Base-by-base conservation (phyloP, 2,888 invertebrate species). In the Strigamia transsilvanica region DNA sequence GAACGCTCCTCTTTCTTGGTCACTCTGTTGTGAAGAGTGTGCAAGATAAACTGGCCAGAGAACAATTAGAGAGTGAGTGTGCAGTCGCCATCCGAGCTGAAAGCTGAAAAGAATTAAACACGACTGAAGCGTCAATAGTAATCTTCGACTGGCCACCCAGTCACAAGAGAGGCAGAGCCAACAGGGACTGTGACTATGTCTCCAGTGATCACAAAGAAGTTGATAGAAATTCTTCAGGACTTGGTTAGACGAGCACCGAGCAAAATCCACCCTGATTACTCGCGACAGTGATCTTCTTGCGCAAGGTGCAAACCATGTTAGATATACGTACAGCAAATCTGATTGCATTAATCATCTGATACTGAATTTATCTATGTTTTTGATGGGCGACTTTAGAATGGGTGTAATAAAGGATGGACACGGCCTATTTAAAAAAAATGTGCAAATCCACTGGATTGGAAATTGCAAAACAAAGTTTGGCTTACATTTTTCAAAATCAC, bases 191-290 rank as follows among this genome's bases (percentile, higher is more conserved):
- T n/a, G n/a, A 46, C 46, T 46, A 5, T 46, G 46, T 46, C 46
- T 46, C 46, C n/a, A 46, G 46, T 46, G 46, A 46, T 46, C 46
- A 46, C 46, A 46, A 46, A 46, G 46, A 46, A n/a, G 46, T 46
- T 46, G 46, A 46, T 46, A 46, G 46, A 46, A 46, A 46, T 46
- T 46, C 46, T 46, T 46, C 13, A n/a, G 15, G 46, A 46, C 46
- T 46, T 46, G 12, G 9, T n/a, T 13, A 46, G 46, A n/a, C 46
- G n/a, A 46, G 46, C 46, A n/a, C 46, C 46, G 38, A 46, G 15
- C 13, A 46, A 46, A 46, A 46, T 46, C 46, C 46, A 3, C 46
- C 15, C 46, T 46, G 46, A 46, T 46, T 46, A 46, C 46, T n/a
- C 12, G 46, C 12, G 46, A 46, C 46, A 46, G 46, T 46, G 46